Evolutionary conservation across 2,888 invertebrate genomes (phyloP), one percentile per base, ranked within the genome.

Genomic region (Meta bourneti): DNA sequence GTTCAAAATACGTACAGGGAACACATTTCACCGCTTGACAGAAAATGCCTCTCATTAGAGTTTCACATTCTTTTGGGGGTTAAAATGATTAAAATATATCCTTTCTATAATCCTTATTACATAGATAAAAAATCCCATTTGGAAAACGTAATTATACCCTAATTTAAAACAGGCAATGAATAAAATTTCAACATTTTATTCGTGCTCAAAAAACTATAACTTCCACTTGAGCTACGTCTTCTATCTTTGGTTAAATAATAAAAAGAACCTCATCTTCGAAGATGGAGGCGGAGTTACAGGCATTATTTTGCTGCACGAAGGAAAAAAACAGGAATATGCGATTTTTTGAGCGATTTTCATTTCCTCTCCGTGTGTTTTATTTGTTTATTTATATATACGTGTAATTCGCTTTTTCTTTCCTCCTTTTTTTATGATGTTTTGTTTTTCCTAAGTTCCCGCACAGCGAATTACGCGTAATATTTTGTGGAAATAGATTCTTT

Each of bases 381-480:
- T 79, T 87, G 70, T 71, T 51, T 87, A 61, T 61, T 61, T 61
- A 61, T 61, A 71, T 51, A 72, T 52, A 72, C 87, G 34, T 87
- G 78, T 87, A 71, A 72, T 79, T 79, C 79, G 34, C 79, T 72
- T 72, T 48, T 52, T 71, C 52, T 34, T 48, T 70, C 13, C 77
- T n/a, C 13, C 61, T 51, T 82, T 19, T 19, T 52, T 49, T 71
- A 71, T 72, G 16, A 1, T 74, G 1, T 19, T 52, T 83, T 20
- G 49, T 74, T 54, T 52, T 7, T 52, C 34, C 34, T 8, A 48
- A n/a, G 77, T 85, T 78, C 70, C 86, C 78, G 51, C 78, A 54
- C 51, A 51, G 79, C 79, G 72, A 87, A 87, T 87, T 87, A 87
- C 87, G 79, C 79, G 80, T 87, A 80, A 87, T 87, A 87, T 80